Base-by-base conservation (phyloP, 1,140 invertebrate genomes). In the Sminthurides bifidus region DNA sequence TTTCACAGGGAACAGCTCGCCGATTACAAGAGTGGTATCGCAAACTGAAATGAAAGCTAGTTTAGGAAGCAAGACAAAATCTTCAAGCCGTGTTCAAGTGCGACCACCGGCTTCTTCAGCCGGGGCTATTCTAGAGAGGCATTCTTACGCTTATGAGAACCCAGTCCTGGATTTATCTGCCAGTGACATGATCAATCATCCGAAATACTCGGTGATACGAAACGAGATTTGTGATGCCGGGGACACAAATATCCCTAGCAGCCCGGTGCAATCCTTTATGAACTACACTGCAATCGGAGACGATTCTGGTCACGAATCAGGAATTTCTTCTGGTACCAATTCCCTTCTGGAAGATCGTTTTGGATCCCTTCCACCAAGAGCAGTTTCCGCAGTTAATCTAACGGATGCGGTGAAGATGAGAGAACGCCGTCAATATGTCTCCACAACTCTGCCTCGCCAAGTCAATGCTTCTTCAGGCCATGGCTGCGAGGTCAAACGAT, bases 121-220 rank as follows among this genome's bases (percentile, higher is more conserved):
- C 2, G 26, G 44, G 19, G 46, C 46, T 31, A 49, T 49, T 33
- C 35, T 49, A 19, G 46, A 49, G 8, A 45, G 24, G n/a, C 6
- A 48, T 24, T 17, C 23, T 8, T 64, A 46, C 48, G 63, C 54
- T 6, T 65, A 65, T 52, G 63, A 65, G 35, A 65, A 65, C 52
- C 63, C 63, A 4, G 49, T 27, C 23, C 37, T 65, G n/a, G 51
- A 61, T n/a, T 38, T 65, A 14, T 59, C 56, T 19, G 56, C 59
- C 8, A 48, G 48, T 1, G 63, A 65, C 21, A 44, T 65, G 35
- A 60, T 65, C 27, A 54, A 65, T 48, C 63, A 65, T 51, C 63
- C 63, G 30, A 65, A 61, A 45, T 65, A 65, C 29, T 53, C 43
- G 15, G 21, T n/a, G n/a, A n/a, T n/a, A n/a, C n/a, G n/a, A n/a